Evolutionary conservation across 2,888 invertebrate genomes (phyloP).

Genomic region (Mystacides longicornis): DNA sequence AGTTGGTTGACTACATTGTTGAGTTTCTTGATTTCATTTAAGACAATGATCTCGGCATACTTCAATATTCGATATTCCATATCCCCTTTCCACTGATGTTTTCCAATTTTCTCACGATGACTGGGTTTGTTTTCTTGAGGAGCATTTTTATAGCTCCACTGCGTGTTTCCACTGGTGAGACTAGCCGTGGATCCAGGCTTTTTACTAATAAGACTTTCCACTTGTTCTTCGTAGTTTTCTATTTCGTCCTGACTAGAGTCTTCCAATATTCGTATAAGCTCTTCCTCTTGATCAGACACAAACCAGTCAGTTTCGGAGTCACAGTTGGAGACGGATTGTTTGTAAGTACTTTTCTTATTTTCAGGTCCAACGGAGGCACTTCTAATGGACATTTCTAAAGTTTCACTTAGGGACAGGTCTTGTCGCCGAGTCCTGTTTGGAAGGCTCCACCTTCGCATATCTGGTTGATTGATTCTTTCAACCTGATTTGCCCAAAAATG

Average conservation of each 20-base stretch:
- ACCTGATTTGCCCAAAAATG: conserved; percentile 19
- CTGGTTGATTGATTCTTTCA: conserved; percentile 31
- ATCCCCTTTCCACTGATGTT: conserved; percentile 30
- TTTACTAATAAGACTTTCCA: conserved; percentile 17
- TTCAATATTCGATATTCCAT: conserved; percentile 47
- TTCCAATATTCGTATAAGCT: conserved; percentile 65
- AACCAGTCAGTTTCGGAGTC: conserved; percentile 70
- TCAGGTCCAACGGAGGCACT: conserved; percentile 23
- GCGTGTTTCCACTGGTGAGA: conserved; percentile 24
- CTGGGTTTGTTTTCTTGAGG: conserved; percentile 2
- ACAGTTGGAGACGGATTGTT: conserved; percentile 30
- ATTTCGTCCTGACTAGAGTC: conserved; percentile 56
- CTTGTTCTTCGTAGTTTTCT: conserved; percentile 28
- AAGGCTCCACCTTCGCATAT: conserved; percentile 43
- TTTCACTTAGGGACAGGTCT: conserved; percentile 1
- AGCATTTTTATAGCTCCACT: conserved; percentile 24
- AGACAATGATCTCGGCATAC: conserved; percentile 44
- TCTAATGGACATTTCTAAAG: conserved; percentile 9
- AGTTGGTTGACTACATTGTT: conserved; percentile 37
- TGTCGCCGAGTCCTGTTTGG: conserved; percentile 30
- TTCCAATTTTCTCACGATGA: conserved; percentile 3
- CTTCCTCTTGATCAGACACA: conserved; percentile 73
- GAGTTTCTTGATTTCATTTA: conserved; percentile 42
- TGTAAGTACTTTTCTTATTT: conserved; percentile 5
- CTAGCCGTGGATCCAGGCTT: conserved; percentile 21